Conservation (phyloP, 2,113 vertebrate species). For the Chiloscyllium plagiosum region DNA sequence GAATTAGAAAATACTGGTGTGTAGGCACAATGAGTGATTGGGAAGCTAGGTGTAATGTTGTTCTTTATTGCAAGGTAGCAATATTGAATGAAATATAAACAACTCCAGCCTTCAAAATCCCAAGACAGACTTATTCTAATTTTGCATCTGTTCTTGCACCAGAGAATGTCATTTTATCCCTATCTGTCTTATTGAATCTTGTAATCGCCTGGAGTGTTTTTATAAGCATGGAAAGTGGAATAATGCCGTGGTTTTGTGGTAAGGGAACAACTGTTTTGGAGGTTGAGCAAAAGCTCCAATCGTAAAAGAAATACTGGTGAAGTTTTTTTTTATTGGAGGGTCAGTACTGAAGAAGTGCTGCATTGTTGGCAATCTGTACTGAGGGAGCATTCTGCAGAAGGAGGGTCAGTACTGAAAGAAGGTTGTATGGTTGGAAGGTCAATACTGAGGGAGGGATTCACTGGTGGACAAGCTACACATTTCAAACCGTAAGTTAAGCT, state of each 20-base stretch:
- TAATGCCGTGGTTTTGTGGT: neutral
- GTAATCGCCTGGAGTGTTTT: neutral
- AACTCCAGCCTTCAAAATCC: neutral
- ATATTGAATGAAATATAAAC: too few species aligned
- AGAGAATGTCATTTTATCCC: neutral
- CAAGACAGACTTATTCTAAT: neutral
- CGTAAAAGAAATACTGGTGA: too few species aligned
- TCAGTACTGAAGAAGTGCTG: neutral
- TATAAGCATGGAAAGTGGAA: neutral
- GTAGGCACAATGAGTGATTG: too few species aligned
- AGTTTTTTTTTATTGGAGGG: neutral
- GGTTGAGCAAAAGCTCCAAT: neutral
- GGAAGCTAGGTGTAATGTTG: too few species aligned
- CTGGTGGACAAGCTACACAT: neutral
- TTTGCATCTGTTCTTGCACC: neutral
- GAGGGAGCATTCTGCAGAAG: too few species aligned
- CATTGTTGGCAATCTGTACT: neutral
- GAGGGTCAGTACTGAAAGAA: neutral
- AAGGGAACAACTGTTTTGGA: neutral
- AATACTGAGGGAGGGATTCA: neutral
- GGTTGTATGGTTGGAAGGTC: neutral
- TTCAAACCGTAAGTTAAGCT: too few species aligned
- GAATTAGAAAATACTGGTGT: too few species aligned
- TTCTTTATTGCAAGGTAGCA: too few species aligned
- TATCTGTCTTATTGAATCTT: neutral